These are phyloP conservation scores for Chionodraco myersi DNA, from an alignment of 2,113 vertebrate genomes.

Conservation along the genomic window DNA sequence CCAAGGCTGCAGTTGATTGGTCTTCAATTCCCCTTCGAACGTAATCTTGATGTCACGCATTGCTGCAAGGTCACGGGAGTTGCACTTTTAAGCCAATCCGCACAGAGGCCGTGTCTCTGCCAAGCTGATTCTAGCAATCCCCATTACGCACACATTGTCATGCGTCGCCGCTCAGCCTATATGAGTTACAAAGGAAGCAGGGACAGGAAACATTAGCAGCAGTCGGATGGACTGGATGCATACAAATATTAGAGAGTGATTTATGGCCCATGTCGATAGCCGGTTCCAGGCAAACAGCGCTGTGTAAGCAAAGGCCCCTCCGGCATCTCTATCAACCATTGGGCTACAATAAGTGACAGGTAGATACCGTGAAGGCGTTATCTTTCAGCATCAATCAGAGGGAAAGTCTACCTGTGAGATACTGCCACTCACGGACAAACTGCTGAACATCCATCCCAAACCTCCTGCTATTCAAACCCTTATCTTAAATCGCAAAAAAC, in stretches of 20 bases:
- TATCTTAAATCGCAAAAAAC: neutral
- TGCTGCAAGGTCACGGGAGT: constrained; percentile 60
- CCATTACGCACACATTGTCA: constrained; percentile 61
- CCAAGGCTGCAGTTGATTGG: constrained; percentile 42
- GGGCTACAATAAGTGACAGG: constrained; percentile 46
- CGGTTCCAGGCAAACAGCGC: constrained; percentile 66
- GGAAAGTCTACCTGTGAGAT: constrained; percentile 34
- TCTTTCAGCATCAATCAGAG: constrained; percentile 54
- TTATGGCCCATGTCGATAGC: constrained; percentile 71
- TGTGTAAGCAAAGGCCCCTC: constrained; percentile 70
- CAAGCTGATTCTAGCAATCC: constrained; percentile 54
- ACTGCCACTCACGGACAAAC: neutral
- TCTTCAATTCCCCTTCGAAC: constrained; percentile 36
- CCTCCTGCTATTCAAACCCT: neutral
- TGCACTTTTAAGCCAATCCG: constrained; percentile 57
- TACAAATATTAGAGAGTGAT: constrained; percentile 75
- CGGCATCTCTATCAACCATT: constrained; percentile 59
- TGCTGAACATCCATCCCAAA: neutral
- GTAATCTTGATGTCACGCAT: constrained; percentile 54
- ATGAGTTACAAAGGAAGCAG: constrained; percentile 72
- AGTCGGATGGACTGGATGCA: constrained; percentile 64
- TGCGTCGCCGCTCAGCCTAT: constrained; percentile 59
- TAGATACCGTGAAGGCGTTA: constrained; percentile 41
- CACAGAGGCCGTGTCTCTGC: constrained; percentile 27
- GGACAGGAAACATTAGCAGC: constrained; percentile 71